Conservation (phyloP, 2,888 invertebrate genomes). For the Tetanocera ferruginea region DNA sequence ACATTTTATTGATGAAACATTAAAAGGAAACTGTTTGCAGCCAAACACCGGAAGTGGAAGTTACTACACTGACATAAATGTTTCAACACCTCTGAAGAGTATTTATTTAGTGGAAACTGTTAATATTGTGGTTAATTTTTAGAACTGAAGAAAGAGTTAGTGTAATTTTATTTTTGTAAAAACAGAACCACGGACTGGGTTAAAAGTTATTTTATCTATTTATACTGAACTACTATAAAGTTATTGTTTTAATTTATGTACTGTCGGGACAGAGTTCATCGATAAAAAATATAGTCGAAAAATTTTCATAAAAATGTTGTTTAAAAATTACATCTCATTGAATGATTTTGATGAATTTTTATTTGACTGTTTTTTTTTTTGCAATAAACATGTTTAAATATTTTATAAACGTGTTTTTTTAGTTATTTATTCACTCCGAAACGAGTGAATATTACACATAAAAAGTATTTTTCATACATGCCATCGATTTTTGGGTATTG, state of each 20-base stretch:
- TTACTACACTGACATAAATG: conserved; percentile 57
- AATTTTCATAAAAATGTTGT: too few relatives aligned
- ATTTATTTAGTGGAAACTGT: conserved; percentile 50
- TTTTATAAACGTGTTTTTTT: too few relatives aligned
- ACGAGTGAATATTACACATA: too few relatives aligned
- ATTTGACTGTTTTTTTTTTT: too few relatives aligned
- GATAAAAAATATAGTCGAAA: too few relatives aligned
- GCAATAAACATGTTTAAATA: too few relatives aligned
- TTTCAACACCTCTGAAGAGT: conserved; percentile 58
- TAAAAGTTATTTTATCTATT: neutral
- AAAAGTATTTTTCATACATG: too few relatives aligned
- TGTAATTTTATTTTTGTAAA: neutral
- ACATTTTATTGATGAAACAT: conserved; percentile 6
- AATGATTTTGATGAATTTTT: too few relatives aligned
- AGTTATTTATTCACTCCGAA: too few relatives aligned
- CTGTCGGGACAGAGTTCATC: neutral
- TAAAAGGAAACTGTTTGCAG: neutral
- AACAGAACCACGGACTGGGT: neutral
- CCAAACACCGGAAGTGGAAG: conserved; percentile 54
- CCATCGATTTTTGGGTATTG: too few relatives aligned
- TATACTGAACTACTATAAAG: neutral
- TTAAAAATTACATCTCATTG: too few relatives aligned
- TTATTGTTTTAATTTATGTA: neutral
- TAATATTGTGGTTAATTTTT: neutral
- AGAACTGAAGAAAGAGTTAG: neutral